Conservation (phyloP, 2,888 invertebrate genomes). For the Electrophaes corylata region DNA sequence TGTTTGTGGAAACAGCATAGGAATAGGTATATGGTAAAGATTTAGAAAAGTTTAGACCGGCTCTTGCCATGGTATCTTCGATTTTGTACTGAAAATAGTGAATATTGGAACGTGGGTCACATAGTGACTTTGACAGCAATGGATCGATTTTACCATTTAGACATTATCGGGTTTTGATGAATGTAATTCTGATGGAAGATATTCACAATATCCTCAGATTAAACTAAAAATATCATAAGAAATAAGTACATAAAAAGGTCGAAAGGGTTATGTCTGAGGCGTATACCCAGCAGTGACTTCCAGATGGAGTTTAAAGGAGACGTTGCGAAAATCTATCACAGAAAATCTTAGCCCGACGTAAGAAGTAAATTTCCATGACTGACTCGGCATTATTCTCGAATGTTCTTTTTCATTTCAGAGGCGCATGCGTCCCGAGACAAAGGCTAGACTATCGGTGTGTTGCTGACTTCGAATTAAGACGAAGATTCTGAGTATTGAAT, state of each 20-base stretch:
- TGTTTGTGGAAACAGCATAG: neutral
- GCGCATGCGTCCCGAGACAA: slow-evolving; percentile 83
- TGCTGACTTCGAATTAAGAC: slow-evolving; percentile 68
- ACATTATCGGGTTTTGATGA: slow-evolving; percentile 67
- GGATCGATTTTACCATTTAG: slow-evolving; percentile 63
- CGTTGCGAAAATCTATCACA: slow-evolving; percentile 47
- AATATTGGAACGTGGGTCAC: slow-evolving; percentile 73
- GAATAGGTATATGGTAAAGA: neutral
- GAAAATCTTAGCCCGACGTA: slow-evolving; percentile 58
- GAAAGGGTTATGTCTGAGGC: no score
- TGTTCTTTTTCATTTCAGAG: slow-evolving; percentile 83
- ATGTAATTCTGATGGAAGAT: slow-evolving; percentile 56
- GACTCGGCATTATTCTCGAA: slow-evolving; percentile 81
- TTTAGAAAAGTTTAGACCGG: neutral
- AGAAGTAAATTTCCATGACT: slow-evolving; percentile 80
- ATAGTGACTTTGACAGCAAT: slow-evolving; percentile 61
- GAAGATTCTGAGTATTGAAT: slow-evolving; percentile 53
- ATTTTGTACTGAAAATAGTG: slow-evolving; percentile 50
- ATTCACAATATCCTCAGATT: slow-evolving; percentile 30
- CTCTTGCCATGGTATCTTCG: neutral
- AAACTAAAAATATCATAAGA: neutral
- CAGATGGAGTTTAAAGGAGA: neutral
- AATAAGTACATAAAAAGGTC: no score
- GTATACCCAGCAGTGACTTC: neutral
- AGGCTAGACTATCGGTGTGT: slow-evolving; percentile 80